Base-by-base conservation (phyloP, 1,140 invertebrate genomes). In the Whitmania pigra region DNA sequence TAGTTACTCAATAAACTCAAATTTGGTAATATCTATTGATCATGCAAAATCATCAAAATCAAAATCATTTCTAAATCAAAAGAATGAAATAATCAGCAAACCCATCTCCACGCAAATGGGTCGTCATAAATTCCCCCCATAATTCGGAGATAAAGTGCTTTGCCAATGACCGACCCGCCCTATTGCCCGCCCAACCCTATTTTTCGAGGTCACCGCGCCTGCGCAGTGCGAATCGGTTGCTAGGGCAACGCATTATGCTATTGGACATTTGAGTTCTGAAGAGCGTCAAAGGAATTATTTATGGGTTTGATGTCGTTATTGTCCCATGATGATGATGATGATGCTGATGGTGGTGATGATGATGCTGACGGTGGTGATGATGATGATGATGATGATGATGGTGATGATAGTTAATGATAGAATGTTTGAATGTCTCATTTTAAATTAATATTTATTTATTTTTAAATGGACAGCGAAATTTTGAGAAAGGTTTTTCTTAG, bases 281-380 rank as follows among this genome's bases (percentile, higher is more conserved):
- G 57, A 31, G 29, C 57, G 57, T 63, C 57, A 63, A 63, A 63
- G 57, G 22, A 63, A 31, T 63, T 63, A 63, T 63, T 63, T 63
- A 63, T 63, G 43, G 43, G 43, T 49, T 49, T 49, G 43, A 49
- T 49, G 43, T 49, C 43, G 11, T 49, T 49, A 49, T 49, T 49
- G 43, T 49, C 43, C 13, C 2, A 1, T 49, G 43, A 49, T 49
- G 57, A 63, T 31, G 57, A 25, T 63, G 57, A 25, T n/a, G 57
- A 63, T n/a, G 57, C 7, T 20, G 57, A 63, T 63, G 57, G 15
- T n/a, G 57, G 1, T 63, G 57, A 63, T 13, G 57, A 63, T 17
- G 57, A 63, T n/a, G 57, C 7, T 63, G 57, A 63, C 22, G 22
- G 22, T 13, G 57, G 22, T 15, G 57, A 63, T 17, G 57, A 17